A percentile compares a stretch with the other conserved stretches of the same genome.
Evolutionary conservation across 2,797 vertebrate genomes (phyloP).

Genomic region (Crenichthys baileyi): DNA sequence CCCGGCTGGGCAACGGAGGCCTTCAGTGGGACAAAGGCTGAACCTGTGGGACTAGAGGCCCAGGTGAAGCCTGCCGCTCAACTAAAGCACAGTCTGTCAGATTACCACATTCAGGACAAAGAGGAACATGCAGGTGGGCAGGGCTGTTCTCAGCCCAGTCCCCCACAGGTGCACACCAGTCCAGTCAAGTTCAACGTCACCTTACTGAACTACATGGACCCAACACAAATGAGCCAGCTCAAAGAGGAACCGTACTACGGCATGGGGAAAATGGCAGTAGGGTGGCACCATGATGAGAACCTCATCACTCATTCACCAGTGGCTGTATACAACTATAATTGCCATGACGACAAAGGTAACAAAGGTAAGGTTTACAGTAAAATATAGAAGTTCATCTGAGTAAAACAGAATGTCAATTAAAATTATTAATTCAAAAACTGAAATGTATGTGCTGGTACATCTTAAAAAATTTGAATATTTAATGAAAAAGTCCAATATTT

Average conservation of each 20-base stretch:
- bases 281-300: slow-evolving; percentile 98
- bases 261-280: slow-evolving; percentile 98
- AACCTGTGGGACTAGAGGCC: slow-evolving; percentile 31
- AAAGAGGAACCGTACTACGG: slow-evolving; percentile 97
- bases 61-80: slow-evolving; percentile 64
- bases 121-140: slow-evolving; percentile 54
- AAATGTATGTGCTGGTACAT: neutral
- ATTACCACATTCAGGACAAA: slow-evolving; percentile 67
- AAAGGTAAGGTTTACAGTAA: slow-evolving; percentile 70
- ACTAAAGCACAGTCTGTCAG: slow-evolving; percentile 70
- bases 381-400: neutral
- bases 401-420: neutral
- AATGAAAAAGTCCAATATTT: too few relatives aligned
- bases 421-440: neutral
- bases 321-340: slow-evolving; percentile 94
- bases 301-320: slow-evolving; percentile 90
- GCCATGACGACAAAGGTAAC: slow-evolving; percentile 80
- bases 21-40: slow-evolving; percentile 25
- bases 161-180: slow-evolving; percentile 50
- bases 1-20: slow-evolving; percentile 42
- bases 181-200: slow-evolving; percentile 88
- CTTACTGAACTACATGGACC: slow-evolving; percentile 98
- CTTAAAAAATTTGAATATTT: too few relatives aligned
- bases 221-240: slow-evolving; percentile 87
- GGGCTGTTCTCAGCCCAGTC: slow-evolving; percentile 73